phyloP scores from a whole-genome alignment of 2,888 invertebrate species.

The Archips crataeganus region DNA sequence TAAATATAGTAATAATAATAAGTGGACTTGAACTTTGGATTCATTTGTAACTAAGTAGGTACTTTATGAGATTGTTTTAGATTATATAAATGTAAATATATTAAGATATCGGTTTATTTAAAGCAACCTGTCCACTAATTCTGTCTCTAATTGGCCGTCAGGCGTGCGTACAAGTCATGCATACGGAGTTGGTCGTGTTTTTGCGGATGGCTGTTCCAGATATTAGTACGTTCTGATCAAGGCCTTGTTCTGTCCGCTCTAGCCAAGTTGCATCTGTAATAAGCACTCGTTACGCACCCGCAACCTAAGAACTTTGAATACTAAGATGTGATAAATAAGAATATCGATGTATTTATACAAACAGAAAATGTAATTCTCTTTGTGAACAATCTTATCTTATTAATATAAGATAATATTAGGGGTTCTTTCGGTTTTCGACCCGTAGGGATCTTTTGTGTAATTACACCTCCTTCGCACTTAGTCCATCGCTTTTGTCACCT shows the following conservation, averaged over 20 bases:
- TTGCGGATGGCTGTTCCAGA: constrained; percentile 51
- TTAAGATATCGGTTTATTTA: constrained; percentile 6
- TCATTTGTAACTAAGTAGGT: too few species aligned
- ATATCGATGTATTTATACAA: neutral
- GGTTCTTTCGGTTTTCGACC: too few species aligned
- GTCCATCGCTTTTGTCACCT: too few species aligned
- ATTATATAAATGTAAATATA: neutral
- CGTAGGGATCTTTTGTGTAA: too few species aligned
- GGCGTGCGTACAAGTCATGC: constrained; percentile 33
- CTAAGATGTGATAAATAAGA: too few species aligned
- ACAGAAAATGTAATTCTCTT: neutral
- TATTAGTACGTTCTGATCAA: constrained; percentile 50
- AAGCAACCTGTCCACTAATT: neutral
- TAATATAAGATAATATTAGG: too few species aligned
- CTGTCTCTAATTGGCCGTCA: constrained; percentile 23
- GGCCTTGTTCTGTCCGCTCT: constrained; percentile 58
- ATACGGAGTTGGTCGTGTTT: constrained; percentile 48
- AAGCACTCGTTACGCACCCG: constrained; percentile 51
- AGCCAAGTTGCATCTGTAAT: constrained; percentile 65
- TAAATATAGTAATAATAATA: neutral
- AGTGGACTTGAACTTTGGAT: too few species aligned
- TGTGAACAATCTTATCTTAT: too few species aligned
- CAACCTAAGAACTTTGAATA: neutral
- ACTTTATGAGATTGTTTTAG: neutral
- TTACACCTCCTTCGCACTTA: too few species aligned